A percentile compares a stretch with the other conserved stretches of the same genome.
phyloP scores from a whole-genome alignment of 92 coral and sea anemone genomes.

The Galaxea fascicularis region DNA sequence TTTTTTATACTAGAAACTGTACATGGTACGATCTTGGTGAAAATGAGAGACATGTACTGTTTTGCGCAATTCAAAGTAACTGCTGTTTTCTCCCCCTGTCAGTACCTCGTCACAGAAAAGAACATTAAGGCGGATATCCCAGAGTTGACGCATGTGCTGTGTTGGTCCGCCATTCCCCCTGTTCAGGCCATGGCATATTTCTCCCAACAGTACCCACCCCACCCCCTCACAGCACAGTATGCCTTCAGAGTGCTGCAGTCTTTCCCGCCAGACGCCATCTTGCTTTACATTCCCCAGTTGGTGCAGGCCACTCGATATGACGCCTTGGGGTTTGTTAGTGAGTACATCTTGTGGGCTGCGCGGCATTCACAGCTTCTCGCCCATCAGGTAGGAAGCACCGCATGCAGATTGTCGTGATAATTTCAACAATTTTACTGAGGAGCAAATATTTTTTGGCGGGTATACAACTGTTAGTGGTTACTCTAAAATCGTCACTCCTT shows the following conservation, averaged over 20 bases:
- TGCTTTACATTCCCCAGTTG: conserved; percentile 94
- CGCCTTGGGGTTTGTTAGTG: conserved; percentile 94
- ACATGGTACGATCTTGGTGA: too few relatives aligned
- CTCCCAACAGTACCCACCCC: conserved; percentile 97
- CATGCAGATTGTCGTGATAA: neutral
- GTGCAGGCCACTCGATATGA: conserved; percentile 97
- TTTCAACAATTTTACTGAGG: too few relatives aligned
- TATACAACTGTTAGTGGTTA: too few relatives aligned
- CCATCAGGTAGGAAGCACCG: conserved; percentile 79
- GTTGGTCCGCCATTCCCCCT: conserved; percentile 99
- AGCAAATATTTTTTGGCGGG: too few relatives aligned
- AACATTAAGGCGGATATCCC: conserved; percentile 92
- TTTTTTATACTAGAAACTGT: too few relatives aligned
- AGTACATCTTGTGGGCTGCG: conserved; percentile 98
- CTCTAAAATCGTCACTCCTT: too few relatives aligned
- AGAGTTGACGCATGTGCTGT: conserved; percentile 85
- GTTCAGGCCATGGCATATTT: conserved; percentile 97
- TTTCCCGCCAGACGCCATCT: conserved; percentile 95
- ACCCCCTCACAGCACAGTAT: conserved; percentile 96
- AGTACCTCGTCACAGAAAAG: conserved; percentile 92
- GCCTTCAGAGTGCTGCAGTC: conserved; percentile 97
- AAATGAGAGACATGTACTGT: too few relatives aligned
- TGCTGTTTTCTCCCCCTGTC: neutral
- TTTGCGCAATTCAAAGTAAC: neutral
- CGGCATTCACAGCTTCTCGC: conserved; percentile 95